Percentiles rank a stretch among this genome's conserved stretches.
phyloP scores from a whole-genome alignment of 2,888 invertebrate species.

The Brenthis hecate region DNA sequence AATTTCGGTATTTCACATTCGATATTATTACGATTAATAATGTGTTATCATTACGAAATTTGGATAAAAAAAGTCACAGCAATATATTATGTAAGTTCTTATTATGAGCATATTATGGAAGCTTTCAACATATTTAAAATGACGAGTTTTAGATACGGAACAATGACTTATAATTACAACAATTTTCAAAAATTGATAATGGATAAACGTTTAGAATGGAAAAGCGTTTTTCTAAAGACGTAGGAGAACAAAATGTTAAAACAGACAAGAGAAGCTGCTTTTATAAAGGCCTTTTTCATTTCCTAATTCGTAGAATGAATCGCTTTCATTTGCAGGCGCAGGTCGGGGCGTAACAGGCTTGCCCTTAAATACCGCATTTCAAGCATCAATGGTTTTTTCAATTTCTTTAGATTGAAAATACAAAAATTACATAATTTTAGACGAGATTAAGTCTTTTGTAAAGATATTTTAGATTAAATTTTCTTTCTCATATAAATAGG shows the following conservation, averaged over 20 bases:
- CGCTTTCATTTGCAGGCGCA: slow-evolving; percentile 57
- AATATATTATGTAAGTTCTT: too few relatives aligned
- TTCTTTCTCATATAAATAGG: not conserved
- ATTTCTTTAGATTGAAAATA: slow-evolving; percentile 16
- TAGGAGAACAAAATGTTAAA: slow-evolving; percentile 4
- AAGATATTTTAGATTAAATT: slow-evolving; percentile 4
- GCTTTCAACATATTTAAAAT: too few relatives aligned
- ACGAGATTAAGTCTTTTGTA: slow-evolving; percentile 1
- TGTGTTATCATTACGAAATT: too few relatives aligned
- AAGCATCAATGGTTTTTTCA: slow-evolving; percentile 19
- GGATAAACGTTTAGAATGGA: not conserved
- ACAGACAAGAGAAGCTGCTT: slow-evolving; percentile 26
- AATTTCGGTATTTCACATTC: too few relatives aligned
- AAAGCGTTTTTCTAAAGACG: slow-evolving; percentile 2
- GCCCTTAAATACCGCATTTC: slow-evolving; percentile 18
- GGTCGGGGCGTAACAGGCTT: slow-evolving; percentile 13
- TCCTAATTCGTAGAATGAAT: slow-evolving; percentile 66
- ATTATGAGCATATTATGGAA: too few relatives aligned
- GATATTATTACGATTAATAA: too few relatives aligned
- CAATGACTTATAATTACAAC: not conserved
- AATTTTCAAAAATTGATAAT: not conserved
- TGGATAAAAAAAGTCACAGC: too few relatives aligned
- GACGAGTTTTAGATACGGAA: too few relatives aligned
- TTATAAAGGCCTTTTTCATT: slow-evolving; percentile 49
- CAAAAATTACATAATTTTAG: slow-evolving; percentile 9